A percentile compares a stretch with the other conserved stretches of the same genome.
Evolutionary conservation across 2,113 vertebrate genomes (phyloP).

Genomic region (Prionailurus viverrinus): DNA sequence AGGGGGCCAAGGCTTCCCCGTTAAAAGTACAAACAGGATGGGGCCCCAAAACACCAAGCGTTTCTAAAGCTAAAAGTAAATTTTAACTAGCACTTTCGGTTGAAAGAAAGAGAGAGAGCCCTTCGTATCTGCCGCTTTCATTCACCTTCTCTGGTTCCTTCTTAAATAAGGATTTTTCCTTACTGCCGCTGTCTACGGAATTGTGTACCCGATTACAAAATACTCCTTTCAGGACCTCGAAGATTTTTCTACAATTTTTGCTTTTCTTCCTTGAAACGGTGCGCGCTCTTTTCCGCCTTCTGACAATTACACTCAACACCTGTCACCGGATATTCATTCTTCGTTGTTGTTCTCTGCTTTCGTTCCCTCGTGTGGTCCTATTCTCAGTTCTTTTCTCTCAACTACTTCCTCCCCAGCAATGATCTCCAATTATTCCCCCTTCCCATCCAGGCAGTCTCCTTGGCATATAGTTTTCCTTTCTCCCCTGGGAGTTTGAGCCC

Average conservation of each 20-base stretch:
- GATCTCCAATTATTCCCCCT: background rate
- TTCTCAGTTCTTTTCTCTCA: background rate
- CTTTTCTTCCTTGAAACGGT: slow-evolving; percentile 6
- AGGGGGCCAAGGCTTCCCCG: background rate
- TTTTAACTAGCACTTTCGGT: background rate
- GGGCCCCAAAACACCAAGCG: background rate
- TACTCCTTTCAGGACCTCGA: background rate
- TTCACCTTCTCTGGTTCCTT: background rate
- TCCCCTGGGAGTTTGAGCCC: background rate
- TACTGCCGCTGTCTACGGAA: background rate
- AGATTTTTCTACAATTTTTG: background rate
- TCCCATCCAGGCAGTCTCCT: background rate
- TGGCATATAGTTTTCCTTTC: background rate
- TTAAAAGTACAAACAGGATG: background rate
- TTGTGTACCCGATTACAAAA: background rate
- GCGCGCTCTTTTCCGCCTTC: background rate
- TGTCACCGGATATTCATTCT: background rate
- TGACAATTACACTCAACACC: background rate
- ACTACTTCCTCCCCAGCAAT: background rate
- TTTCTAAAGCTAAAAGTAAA: slow-evolving; percentile 44
- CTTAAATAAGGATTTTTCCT: background rate
- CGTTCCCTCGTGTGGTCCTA: background rate
- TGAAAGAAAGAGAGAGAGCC: background rate
- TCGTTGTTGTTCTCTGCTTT: background rate
- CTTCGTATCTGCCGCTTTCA: no score